Percentiles rank a stretch among this genome's conserved stretches.
Conservation (phyloP, 2,113 vertebrate genomes). For the Hippocampus abdominalis region DNA sequence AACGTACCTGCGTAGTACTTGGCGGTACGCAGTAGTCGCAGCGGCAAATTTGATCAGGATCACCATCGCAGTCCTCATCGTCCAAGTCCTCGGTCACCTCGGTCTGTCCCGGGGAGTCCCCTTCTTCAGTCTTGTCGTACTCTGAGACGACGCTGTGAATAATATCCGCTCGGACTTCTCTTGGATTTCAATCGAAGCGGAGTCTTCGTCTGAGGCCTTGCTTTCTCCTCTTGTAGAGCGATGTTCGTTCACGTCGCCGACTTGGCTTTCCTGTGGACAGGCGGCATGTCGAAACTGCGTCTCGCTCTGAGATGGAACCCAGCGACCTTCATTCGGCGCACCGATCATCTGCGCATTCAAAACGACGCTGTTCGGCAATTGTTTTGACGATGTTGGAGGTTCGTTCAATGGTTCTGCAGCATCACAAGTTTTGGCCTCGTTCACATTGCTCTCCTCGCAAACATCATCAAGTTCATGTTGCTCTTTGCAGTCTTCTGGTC, state of each 20-base stretch:
- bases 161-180: slow-evolving; percentile 22
- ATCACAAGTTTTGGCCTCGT: slow-evolving; percentile 13
- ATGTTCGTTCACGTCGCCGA: slow-evolving; percentile 13
- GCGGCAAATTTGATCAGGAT: slow-evolving; percentile 61
- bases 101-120: not conserved
- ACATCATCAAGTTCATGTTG: not conserved
- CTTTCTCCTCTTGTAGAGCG: slow-evolving; percentile 8
- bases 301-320: not conserved
- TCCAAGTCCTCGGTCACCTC: slow-evolving; percentile 47
- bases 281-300: not conserved
- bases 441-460: slow-evolving; percentile 13
- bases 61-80: slow-evolving; percentile 63
- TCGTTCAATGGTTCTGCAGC: slow-evolving; percentile 27
- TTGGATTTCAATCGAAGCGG: slow-evolving; percentile 9
- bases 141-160: slow-evolving; percentile 55
- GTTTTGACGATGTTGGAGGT: slow-evolving; percentile 31
- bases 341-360: not conserved
- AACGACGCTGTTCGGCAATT: slow-evolving; percentile 16
- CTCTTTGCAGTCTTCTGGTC: slow-evolving; percentile 16
- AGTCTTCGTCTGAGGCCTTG: slow-evolving; percentile 11
- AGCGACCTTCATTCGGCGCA: not conserved
- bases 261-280: slow-evolving; percentile 17
- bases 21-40: slow-evolving; percentile 71
- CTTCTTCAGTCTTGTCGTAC: slow-evolving; percentile 6
- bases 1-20: slow-evolving; percentile 58